These are phyloP conservation scores for Mus spretus DNA, from an alignment of 2,797 vertebrate species.

Conservation along the genomic window DNA sequence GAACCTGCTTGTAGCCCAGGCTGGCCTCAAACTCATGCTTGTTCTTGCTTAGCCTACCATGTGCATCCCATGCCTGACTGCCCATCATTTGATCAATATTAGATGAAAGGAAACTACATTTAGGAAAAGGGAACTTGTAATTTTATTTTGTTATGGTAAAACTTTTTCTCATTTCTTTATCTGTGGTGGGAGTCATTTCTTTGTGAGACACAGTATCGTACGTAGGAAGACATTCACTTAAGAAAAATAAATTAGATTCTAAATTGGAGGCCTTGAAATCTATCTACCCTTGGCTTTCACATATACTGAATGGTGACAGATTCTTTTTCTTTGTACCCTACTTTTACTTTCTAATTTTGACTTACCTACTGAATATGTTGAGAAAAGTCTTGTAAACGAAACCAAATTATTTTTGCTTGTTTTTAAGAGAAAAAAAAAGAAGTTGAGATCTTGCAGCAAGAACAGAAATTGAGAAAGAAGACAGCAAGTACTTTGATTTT, in stretches of 20 bases:
- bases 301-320: not conserved
- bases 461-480: slow-evolving; percentile 26
- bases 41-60: not conserved
- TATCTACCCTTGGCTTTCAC: slow-evolving; percentile 35
- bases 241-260: not conserved
- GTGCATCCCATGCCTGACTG: not conserved
- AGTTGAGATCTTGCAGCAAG: not conserved
- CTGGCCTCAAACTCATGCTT: not conserved
- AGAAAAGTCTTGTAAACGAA: slow-evolving; percentile 33
- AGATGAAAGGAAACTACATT: slow-evolving; percentile 33
- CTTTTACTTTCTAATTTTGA: slow-evolving; percentile 12
- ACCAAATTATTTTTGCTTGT: not conserved
- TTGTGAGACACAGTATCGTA: slow-evolving; percentile 1
- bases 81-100: slow-evolving; percentile 21
- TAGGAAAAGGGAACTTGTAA: slow-evolving; percentile 41
- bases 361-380: not conserved
- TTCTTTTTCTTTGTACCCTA: not conserved
- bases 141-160: slow-evolving; percentile 45
- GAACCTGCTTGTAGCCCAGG: not conserved
- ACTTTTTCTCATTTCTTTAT: slow-evolving; percentile 53
- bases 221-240: not conserved
- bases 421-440: slow-evolving; percentile 45
- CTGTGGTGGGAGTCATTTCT: slow-evolving; percentile 32
- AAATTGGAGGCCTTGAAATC: slow-evolving; percentile 14
- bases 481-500: slow-evolving; percentile 20